Evolutionary conservation across 2,797 vertebrate genomes (phyloP), one percentile per base, ranked within the genome.

Genomic region (Micrastur ruficollis): DNA sequence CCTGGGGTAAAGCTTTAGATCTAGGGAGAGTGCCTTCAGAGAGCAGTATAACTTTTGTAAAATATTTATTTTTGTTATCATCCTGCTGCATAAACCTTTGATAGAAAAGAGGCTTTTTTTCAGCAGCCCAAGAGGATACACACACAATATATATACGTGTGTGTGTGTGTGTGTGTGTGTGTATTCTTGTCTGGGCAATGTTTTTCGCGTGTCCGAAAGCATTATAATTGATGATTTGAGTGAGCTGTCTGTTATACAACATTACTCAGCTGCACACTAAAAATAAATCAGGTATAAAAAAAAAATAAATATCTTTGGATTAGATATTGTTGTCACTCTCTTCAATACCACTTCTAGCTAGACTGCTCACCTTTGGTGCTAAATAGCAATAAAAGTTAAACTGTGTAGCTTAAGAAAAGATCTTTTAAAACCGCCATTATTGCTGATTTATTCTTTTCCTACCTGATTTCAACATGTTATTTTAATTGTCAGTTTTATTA

Each of bases 1-100:
- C 95, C 56, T 70, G 34, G 79, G 84, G 65, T 90, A 91, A 93
- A 96, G 84, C 32, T 95, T 79, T 88, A 95, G 74, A 79, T 81
- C 40, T 70, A 59, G 71, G 38, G 38, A 93, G 42, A 85, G 52
- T 72, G 80, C 63, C 62, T 93, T 76, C 78, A 81, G 74, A 90
- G 56, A 78, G 53, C 65, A 58, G 67, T 78, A 40, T 18, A 58
- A 81, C 50, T 92, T 89, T 27, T 40, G 22, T 46, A 87, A 95
- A 95, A 80, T 85, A 82, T 53, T 95, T 66, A n/a, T 53, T 93
- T 90, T 84, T 91, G 73, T 90, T 91, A 93, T 93, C 59, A 46
- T 88, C 32, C 82, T 73, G 26, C 63, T 83, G 44, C 79, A 94
- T 66, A 93, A 91, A 83, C 40, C 27, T 79, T 25, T 86, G 81